Evolutionary conservation across 2,888 invertebrate genomes (phyloP).

Genomic region (Spodoptera littoralis): DNA sequence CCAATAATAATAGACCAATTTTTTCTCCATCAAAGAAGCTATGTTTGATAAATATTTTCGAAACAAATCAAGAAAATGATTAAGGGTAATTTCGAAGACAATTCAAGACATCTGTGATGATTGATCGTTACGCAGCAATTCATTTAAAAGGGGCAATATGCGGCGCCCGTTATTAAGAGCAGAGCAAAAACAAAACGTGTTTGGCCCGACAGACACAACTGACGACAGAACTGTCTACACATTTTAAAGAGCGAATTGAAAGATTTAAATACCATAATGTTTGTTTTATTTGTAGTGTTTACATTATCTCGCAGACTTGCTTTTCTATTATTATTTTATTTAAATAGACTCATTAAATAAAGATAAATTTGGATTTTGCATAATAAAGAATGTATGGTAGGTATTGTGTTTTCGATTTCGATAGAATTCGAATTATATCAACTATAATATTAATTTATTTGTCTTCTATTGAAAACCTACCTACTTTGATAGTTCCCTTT

Average conservation of each 20-base stretch:
- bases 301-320: constrained; percentile 16
- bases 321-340: constrained; percentile 14
- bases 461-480: no score
- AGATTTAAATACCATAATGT: constrained; percentile 49
- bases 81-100: constrained; percentile 6
- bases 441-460: no score
- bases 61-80: constrained; percentile 4
- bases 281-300: constrained; percentile 35
- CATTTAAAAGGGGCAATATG: constrained; percentile 15
- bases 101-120: constrained; percentile 11
- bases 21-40: no score
- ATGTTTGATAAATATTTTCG: constrained; percentile 9
- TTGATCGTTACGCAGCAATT: constrained; percentile 16
- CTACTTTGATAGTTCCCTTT: no score
- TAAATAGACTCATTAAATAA: constrained; percentile 13
- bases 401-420: no score
- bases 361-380: no score
- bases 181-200: constrained; percentile 46
- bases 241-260: constrained; percentile 48
- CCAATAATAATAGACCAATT: no score
- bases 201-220: constrained; percentile 8
- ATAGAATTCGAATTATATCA: no score
- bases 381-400: no score
- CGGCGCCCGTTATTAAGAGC: constrained; percentile 12
- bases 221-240: constrained; percentile 60